Conservation (phyloP, 2,797 vertebrate genomes). For the Sebastes itinus region DNA sequence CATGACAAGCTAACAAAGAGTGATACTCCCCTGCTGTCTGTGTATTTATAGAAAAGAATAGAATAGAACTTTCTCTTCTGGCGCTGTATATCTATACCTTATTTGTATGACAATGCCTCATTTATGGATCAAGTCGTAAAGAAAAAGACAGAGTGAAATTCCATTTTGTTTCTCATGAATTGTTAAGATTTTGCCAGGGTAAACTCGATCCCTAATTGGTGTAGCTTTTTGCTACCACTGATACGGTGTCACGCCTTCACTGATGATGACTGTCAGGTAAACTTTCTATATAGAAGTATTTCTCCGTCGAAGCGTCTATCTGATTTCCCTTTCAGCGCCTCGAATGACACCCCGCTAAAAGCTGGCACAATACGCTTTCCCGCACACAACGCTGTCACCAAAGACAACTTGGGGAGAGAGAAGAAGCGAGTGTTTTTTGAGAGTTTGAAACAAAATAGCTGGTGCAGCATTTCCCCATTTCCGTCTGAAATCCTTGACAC, state of each 20-base stretch:
- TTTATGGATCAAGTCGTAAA: slow-evolving; percentile 43
- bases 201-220: slow-evolving; percentile 74
- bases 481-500: slow-evolving; percentile 85
- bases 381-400: slow-evolving; percentile 79
- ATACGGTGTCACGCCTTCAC: slow-evolving; percentile 62
- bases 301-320: slow-evolving; percentile 70
- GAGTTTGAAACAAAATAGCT: slow-evolving; percentile 86
- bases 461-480: slow-evolving; percentile 83
- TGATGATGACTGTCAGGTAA: slow-evolving; percentile 78
- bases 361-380: slow-evolving; percentile 73
- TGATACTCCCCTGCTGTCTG: slow-evolving; percentile 32
- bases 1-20: slow-evolving; percentile 60
- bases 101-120: slow-evolving; percentile 47
- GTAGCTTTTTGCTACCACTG: slow-evolving; percentile 65
- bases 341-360: slow-evolving; percentile 78
- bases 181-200: slow-evolving; percentile 53
- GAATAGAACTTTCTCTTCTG: slow-evolving; percentile 7
- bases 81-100: slow-evolving; percentile 10
- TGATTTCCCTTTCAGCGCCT: slow-evolving; percentile 75
- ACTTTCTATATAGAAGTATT: slow-evolving; percentile 64
- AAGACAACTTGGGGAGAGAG: slow-evolving; percentile 72
- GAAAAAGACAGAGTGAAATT: slow-evolving; percentile 38
- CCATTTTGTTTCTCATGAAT: slow-evolving; percentile 71
- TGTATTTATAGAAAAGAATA: slow-evolving; percentile 24
- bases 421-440: slow-evolving; percentile 78